phyloP scores from a whole-genome alignment of 2,113 vertebrate species.

The Pleuronectes platessa region DNA sequence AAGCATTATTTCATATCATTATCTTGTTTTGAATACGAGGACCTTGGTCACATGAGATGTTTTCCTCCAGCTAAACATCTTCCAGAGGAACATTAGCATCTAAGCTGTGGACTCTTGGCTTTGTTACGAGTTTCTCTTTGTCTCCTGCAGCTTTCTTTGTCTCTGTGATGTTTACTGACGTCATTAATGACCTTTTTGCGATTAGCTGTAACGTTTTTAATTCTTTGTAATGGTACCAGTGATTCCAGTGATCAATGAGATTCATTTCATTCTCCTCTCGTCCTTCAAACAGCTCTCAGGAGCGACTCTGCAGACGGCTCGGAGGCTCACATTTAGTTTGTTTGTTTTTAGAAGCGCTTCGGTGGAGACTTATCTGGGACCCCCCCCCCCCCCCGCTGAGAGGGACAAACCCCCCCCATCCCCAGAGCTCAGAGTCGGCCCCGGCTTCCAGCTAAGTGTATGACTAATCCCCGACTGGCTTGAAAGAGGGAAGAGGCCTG shows the following conservation, averaged over 20 bases:
- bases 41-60: too few species aligned
- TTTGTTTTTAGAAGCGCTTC: conserved; percentile 49
- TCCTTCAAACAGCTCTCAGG: neutral
- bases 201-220: too few species aligned
- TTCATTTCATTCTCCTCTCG: neutral
- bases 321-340: conserved; percentile 37
- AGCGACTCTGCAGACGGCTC: conserved; percentile 16
- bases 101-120: neutral
- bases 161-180: neutral
- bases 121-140: neutral
- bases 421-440: conserved; percentile 35
- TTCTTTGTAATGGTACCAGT: neutral
- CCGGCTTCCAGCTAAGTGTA: conserved; percentile 39
- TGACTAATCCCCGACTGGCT: conserved; percentile 53
- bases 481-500: conserved; percentile 17
- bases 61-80: too few species aligned
- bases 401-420: conserved; percentile 19
- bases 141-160: neutral
- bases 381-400: conserved; percentile 39
- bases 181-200: neutral
- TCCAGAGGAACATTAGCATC: too few species aligned
- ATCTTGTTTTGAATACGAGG: too few species aligned
- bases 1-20: too few species aligned
- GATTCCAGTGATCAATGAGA: neutral
- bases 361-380: conserved; percentile 43